Conservation (phyloP, 2,113 vertebrate species). For the Pleuronectes platessa region DNA sequence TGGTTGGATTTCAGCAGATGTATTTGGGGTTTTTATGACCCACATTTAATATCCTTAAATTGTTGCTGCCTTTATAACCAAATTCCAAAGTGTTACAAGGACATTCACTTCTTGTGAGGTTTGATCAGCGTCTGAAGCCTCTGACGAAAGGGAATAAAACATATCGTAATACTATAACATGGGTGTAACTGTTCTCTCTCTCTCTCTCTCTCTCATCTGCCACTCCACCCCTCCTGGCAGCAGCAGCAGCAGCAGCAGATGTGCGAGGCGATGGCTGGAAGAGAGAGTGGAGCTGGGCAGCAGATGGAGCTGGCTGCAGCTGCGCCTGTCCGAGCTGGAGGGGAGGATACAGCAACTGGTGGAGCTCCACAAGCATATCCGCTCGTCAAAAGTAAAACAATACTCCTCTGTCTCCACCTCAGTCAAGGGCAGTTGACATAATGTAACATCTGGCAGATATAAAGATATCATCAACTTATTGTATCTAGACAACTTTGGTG, state of each 20-base stretch:
- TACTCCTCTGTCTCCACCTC: neutral
- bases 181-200: conserved; percentile 19
- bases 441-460: neutral
- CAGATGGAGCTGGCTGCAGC: conserved; percentile 94
- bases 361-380: conserved; percentile 88
- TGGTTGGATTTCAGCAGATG: neutral
- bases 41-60: neutral
- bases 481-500: too few relatives aligned
- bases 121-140: neutral
- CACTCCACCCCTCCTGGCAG: conserved; percentile 5
- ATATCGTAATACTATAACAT: neutral
- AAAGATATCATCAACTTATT: too few relatives aligned
- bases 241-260: conserved; percentile 75
- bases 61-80: neutral
- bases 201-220: neutral
- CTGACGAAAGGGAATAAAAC: neutral
- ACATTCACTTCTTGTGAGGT: neutral
- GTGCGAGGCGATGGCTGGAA: conserved; percentile 89
- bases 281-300: conserved; percentile 91
- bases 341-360: conserved; percentile 88
- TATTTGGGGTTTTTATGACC: neutral
- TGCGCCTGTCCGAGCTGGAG: conserved; percentile 90
- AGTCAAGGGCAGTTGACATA: neutral
- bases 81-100: neutral
- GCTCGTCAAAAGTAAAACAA: conserved; percentile 87